Evolutionary conservation across 2,888 invertebrate species (phyloP).

Genomic region (Lycocerus yunnanus): DNA sequence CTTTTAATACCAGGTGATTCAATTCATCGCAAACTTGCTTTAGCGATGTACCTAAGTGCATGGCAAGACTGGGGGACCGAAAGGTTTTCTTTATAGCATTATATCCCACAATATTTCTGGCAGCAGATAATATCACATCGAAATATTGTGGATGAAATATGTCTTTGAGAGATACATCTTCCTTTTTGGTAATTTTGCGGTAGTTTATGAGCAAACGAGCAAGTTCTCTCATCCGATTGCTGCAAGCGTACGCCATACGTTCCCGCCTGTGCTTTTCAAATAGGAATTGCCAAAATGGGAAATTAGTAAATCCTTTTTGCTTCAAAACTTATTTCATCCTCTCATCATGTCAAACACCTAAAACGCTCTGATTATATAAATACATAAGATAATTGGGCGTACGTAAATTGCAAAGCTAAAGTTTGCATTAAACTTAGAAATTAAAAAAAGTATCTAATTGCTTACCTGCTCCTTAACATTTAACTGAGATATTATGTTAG

Average conservation of each 20-base stretch:
- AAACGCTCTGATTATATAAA: too few species aligned
- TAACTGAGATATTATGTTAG: conserved; percentile 4
- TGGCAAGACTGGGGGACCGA: conserved; percentile 35
- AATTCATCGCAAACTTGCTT: conserved; percentile 36
- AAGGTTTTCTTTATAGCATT: conserved; percentile 36
- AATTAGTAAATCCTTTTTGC: conserved; percentile 35
- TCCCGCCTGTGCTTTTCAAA: too few species aligned
- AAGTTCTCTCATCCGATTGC: conserved; percentile 34
- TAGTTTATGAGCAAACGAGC: conserved; percentile 28
- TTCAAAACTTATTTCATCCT: conserved; percentile 32
- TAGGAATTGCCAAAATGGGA: conserved; percentile 34
- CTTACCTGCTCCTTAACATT: conserved; percentile 8
- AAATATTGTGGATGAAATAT: conserved; percentile 35
- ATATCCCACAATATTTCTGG: conserved; percentile 34
- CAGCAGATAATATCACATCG: conserved; percentile 31
- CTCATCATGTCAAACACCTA: conserved; percentile 35
- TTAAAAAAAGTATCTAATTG: too few species aligned
- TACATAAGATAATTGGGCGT: too few species aligned
- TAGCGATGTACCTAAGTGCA: conserved; percentile 37
- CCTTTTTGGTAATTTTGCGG: conserved; percentile 23
- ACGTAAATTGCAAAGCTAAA: too few species aligned
- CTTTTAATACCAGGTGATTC: conserved; percentile 32
- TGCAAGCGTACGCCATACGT: conserved; percentile 32
- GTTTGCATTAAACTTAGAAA: too few species aligned
- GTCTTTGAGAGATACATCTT: conserved; percentile 17